Percentiles rank a stretch among this genome's conserved stretches.
phyloP scores from a whole-genome alignment of 2,888 invertebrate species.

The Drosophila formosana region DNA sequence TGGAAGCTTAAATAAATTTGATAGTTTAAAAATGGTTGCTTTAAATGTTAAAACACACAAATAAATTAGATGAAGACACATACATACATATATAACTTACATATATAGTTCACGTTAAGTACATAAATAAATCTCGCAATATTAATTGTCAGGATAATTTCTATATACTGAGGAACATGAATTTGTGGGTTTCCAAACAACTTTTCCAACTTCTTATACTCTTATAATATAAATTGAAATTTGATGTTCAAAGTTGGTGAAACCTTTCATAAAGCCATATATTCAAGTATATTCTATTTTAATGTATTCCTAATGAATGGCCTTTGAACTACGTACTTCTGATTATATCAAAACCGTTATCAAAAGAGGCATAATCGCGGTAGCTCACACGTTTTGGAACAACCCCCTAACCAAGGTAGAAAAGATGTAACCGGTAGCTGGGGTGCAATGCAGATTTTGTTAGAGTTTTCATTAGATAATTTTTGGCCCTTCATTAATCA shows the following conservation, averaged over 20 bases:
- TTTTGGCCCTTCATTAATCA: conserved; percentile 40
- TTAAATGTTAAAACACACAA: too few species aligned
- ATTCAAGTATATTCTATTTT: conserved; percentile 25
- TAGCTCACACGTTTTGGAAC: conserved; percentile 21
- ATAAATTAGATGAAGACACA: too few species aligned
- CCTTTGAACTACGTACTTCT: conserved; percentile 41
- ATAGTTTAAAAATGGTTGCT: too few species aligned
- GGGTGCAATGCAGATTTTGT: conserved; percentile 59
- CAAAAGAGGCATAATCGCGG: conserved; percentile 35
- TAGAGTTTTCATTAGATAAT: conserved; percentile 46
- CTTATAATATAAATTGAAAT: neutral
- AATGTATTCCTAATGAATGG: conserved; percentile 61
- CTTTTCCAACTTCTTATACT: too few species aligned
- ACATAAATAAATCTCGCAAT: too few species aligned
- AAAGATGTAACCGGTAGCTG: conserved; percentile 6
- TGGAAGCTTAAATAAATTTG: too few species aligned
- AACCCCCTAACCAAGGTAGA: conserved; percentile 25
- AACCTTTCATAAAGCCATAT: neutral
- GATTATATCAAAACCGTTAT: conserved; percentile 45
- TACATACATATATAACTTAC: too few species aligned
- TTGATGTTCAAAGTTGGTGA: neutral
- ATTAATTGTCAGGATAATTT: too few species aligned
- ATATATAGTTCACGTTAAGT: too few species aligned
- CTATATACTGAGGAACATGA: too few species aligned
- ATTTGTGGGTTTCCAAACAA: too few species aligned